Conservation (phyloP, 2,113 vertebrate species). For the Thunnus maccoyii region DNA sequence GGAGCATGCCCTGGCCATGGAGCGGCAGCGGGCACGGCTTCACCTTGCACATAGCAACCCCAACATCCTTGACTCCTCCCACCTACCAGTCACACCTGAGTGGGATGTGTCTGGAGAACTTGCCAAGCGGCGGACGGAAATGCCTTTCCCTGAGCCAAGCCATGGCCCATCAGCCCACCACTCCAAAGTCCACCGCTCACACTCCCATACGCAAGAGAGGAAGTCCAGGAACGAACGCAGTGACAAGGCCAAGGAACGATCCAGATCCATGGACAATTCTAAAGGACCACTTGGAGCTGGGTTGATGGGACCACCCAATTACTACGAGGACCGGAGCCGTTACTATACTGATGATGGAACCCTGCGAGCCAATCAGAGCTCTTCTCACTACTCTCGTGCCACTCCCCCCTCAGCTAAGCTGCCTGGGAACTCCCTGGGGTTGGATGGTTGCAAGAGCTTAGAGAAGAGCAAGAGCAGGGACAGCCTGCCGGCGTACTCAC, state of each 20-base stretch:
- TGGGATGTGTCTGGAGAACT: constrained; percentile 98
- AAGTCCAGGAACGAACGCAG: constrained; percentile 94
- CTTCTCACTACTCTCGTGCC: constrained; percentile 88
- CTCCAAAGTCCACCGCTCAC: constrained; percentile 97
- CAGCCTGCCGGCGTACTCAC: constrained; percentile 89
- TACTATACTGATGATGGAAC: constrained; percentile 94
- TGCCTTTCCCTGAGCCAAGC: constrained; percentile 98
- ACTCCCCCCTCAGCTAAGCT: constrained; percentile 87
- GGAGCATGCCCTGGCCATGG: constrained; percentile 93
- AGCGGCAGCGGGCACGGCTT: constrained; percentile 90
- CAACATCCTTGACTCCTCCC: constrained; percentile 92
- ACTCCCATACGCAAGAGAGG: constrained; percentile 98
- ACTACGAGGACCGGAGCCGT: constrained; percentile 92
- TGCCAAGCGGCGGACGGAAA: constrained; percentile 96
- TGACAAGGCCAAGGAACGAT: constrained; percentile 98
- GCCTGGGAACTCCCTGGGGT: constrained; percentile 87
- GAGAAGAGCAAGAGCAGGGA: constrained; percentile 91
- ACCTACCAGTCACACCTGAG: constrained; percentile 96
- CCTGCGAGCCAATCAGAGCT: constrained; percentile 88
- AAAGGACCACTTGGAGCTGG: constrained; percentile 92
- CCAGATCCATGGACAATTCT: constrained; percentile 98
- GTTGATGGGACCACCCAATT: constrained; percentile 90
- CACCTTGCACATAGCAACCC: constrained; percentile 94
- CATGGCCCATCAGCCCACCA: constrained; percentile 90
- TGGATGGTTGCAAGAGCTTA: constrained; percentile 88